Base-by-base conservation (phyloP, 2,113 vertebrate genomes). In the Paramisgurnus dabryanus region DNA sequence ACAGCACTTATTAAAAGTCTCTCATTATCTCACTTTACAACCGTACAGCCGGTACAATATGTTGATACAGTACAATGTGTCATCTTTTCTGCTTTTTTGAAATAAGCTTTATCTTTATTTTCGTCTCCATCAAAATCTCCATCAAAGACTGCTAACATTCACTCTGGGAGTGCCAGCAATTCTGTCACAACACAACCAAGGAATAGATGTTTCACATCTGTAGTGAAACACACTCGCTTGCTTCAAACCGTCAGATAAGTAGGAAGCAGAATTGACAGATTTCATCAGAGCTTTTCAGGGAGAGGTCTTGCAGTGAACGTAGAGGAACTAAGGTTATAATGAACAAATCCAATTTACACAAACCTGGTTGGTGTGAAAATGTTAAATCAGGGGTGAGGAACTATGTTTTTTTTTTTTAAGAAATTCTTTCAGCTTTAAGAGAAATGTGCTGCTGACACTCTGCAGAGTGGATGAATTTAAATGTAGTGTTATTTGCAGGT, bases 331-430 rank as follows among this genome's bases (percentile, higher is more conserved):
- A 11, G 49, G 66, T 47, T 67, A 47, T 68, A n/a, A n/a, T 67
- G 27, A 69, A 60, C 55, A 69, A 53, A 49, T n/a, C n/a, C 60
- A 74, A 68, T 79, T 67, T 39, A 79, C 45, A 73, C 18, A 73
- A 11, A 68, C 22, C 72, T 27, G 27, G 18, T 47, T 67, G 22
- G 64, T 27, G 64, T 12, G 12, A 7, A 50, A 39, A 15, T 53
- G 58, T 50, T 7, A 55, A 45, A n/a, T 67, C 50, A 61, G 6
- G 18, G 47, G 47, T 43, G 43, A 67, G 39, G 34, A 61, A 41
- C n/a, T 15, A 60, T 50, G 18, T 58, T 17, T 47, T 11, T 10
- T 76, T 58, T 63, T 39, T 34, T 34, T 34, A 22, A 61, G 5
- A 15, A 15, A 47, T 64, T 3, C 0, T 45, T 12, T 47, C 43